Conservation (phyloP, 2,113 vertebrate genomes). For the Rhegmatorhina hoffmannsi region DNA sequence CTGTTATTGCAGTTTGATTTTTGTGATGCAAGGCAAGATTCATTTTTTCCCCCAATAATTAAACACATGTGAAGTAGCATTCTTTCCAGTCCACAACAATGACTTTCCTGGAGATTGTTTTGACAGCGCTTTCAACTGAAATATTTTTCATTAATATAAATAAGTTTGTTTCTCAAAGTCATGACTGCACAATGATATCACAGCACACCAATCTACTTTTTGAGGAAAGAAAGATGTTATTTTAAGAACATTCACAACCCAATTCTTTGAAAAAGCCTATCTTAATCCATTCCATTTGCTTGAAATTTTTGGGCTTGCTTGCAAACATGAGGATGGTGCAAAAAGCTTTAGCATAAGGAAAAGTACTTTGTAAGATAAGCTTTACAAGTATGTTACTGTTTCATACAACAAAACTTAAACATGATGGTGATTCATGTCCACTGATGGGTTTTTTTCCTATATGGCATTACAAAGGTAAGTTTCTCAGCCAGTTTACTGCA, state of each 20-base stretch:
- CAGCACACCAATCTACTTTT: constrained; percentile 8
- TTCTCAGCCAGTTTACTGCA: not conserved
- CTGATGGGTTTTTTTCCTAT: not conserved
- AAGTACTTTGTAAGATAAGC: not conserved
- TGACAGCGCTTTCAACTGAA: constrained; percentile 69
- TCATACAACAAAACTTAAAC: not conserved
- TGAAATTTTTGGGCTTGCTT: not conserved
- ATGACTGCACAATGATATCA: constrained; percentile 43
- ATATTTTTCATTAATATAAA: constrained; percentile 54
- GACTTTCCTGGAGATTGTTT: constrained; percentile 58
- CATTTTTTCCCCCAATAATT: constrained; percentile 60
- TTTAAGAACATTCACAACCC: constrained; percentile 42
- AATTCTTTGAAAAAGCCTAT: not conserved
- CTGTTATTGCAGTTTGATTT: constrained; percentile 72
- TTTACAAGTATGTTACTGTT: not conserved
- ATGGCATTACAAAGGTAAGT: not conserved
- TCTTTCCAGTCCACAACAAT: constrained; percentile 65
- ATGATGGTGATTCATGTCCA: not conserved
- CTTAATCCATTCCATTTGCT: constrained; percentile 6
- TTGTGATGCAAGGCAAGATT: constrained; percentile 66
- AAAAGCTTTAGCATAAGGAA: not conserved
- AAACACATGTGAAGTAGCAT: constrained; percentile 72
- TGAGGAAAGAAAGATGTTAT: constrained; percentile 27
- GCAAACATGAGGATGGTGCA: not conserved
- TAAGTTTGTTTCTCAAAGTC: constrained; percentile 33